These are phyloP conservation scores for Catharus bicknelli DNA, from an alignment of 2,113 vertebrate genomes.

Conservation along the genomic window DNA sequence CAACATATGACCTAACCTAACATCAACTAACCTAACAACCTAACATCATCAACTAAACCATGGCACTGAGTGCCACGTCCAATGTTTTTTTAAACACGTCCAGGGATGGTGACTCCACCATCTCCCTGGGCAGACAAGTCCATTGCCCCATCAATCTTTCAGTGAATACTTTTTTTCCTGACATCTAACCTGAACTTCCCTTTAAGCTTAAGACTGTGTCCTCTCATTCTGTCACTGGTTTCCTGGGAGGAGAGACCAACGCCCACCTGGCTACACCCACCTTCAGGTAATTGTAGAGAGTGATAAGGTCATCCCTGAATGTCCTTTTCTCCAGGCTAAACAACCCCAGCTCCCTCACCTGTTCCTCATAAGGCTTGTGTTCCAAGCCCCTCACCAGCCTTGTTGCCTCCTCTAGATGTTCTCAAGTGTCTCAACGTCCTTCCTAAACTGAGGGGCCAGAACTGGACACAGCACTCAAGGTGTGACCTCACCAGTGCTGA, in stretches of 20 bases:
- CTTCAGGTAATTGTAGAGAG: not conserved
- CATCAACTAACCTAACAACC: not conserved
- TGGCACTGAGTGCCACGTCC: accelerated
- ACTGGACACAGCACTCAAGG: not conserved
- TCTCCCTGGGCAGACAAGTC: not conserved
- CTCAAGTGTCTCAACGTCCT: accelerated
- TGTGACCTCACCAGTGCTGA: accelerated
- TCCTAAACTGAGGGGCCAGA: not conserved
- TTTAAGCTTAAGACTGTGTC: not conserved
- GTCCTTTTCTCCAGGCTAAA: not conserved
- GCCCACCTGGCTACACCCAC: accelerated
- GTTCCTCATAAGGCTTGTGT: not conserved
- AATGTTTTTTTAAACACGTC: not conserved
- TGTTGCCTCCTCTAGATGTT: accelerated
- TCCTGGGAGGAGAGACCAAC: not conserved
- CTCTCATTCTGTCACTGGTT: not conserved
- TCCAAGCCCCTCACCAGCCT: not conserved
- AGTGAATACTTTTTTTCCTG: not conserved
- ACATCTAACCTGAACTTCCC: not conserved
- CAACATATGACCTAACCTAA: not conserved
- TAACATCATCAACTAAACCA: not conserved
- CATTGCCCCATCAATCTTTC: not conserved
- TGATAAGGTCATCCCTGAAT: not conserved
- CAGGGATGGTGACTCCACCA: not conserved
- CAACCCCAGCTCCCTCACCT: not conserved